Evolutionary conservation across 2,113 vertebrate genomes (phyloP).

Genomic region (Gnathonemus longibarbis): DNA sequence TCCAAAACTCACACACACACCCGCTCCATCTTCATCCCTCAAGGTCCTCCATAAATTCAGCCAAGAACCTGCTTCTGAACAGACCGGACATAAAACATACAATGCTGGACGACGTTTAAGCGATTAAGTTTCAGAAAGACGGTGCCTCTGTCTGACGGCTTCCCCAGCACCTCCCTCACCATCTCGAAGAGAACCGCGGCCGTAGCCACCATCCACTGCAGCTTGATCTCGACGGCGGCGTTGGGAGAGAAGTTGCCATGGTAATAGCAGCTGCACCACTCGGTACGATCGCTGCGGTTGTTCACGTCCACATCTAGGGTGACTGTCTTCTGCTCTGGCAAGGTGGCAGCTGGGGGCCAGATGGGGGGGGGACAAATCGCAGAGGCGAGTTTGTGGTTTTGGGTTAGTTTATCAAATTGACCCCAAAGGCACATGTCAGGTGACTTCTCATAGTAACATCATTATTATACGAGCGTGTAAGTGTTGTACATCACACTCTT

Average conservation of each 20-base stretch:
- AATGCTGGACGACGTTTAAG: neutral
- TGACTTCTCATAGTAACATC: too few relatives aligned
- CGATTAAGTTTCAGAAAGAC: too few relatives aligned
- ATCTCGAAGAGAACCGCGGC: constrained; percentile 95
- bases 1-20: neutral
- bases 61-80: neutral
- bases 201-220: constrained; percentile 97
- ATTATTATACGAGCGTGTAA: too few relatives aligned
- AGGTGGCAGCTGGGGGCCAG: constrained; percentile 71
- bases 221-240: constrained; percentile 89
- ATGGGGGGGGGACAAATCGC: neutral
- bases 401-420: neutral
- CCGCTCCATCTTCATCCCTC: neutral
- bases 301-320: constrained; percentile 91
- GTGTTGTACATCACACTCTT: neutral
- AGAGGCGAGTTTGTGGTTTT: constrained; percentile 12
- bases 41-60: neutral
- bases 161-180: constrained; percentile 54
- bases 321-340: constrained; percentile 90
- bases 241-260: constrained; percentile 89
- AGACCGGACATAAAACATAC: neutral
- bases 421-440: too few relatives aligned
- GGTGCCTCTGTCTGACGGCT: neutral
- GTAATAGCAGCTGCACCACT: constrained; percentile 98
- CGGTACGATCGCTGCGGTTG: constrained; percentile 84